Evolutionary conservation across 2,888 invertebrate species (phyloP).

Genomic region (Drosophila macrospina): DNA sequence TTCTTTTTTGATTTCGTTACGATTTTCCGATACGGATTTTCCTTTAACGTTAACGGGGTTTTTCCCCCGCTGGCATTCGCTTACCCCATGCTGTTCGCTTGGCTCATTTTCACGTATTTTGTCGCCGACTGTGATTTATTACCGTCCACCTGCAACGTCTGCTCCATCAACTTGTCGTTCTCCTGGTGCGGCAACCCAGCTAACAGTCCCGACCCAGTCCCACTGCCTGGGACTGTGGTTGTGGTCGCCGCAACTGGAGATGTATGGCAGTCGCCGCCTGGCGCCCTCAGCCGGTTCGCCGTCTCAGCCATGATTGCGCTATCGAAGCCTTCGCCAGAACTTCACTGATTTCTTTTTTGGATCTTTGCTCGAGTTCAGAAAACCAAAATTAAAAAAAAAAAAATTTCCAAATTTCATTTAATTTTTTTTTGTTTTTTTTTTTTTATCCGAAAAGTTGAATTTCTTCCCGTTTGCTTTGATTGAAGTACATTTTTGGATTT

Average conservation of each 20-base stretch:
- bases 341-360: constrained; percentile 3
- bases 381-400: neutral
- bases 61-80: neutral
- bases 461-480: constrained; percentile 1
- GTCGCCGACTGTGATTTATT: constrained; percentile 13
- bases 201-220: neutral
- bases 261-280: neutral
- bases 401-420: neutral
- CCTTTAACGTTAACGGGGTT: too few species aligned
- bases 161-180: neutral
- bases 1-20: neutral
- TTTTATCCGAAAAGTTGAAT: neutral
- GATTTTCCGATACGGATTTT: neutral
- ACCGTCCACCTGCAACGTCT: constrained; percentile 3
- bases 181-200: constrained; percentile 5
- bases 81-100: constrained; percentile 6
- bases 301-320: constrained; percentile 24
- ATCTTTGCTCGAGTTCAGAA: constrained; percentile 2
- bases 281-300: constrained; percentile 2
- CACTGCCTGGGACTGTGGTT: neutral
- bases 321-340: constrained; percentile 1
- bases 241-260: constrained; percentile 13
- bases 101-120: constrained; percentile 9
- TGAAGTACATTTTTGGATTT: neutral
- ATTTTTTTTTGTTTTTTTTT: neutral